These are phyloP conservation scores for Masnerella sp. DNA, from an alignment of 2,888 invertebrate genomes.

Conservation along the genomic window DNA sequence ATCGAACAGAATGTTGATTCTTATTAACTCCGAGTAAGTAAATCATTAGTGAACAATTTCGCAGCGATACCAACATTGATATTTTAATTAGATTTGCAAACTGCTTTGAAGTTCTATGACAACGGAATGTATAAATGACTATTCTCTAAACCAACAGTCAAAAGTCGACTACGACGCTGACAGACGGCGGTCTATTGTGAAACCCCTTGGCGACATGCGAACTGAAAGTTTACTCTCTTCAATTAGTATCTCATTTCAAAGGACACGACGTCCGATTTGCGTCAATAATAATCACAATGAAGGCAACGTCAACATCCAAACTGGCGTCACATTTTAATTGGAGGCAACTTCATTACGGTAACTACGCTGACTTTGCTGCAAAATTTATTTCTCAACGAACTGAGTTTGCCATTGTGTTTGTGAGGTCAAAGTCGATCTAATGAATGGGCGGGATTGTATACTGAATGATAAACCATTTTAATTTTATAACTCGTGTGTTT, in stretches of 20 bases:
- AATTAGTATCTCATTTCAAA: slow-evolving; percentile 54
- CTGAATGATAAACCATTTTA: too few relatives aligned
- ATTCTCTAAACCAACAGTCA: slow-evolving; percentile 15
- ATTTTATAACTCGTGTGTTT: too few relatives aligned
- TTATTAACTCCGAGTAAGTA: too few relatives aligned
- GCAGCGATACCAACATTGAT: too few relatives aligned
- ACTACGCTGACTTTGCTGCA: slow-evolving; percentile 18
- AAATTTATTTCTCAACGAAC: slow-evolving; percentile 19
- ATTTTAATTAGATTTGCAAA: too few relatives aligned
- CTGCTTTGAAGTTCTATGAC: neutral
- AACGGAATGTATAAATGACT: slow-evolving; percentile 17
- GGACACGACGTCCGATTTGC: slow-evolving; percentile 45
- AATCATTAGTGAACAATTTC: too few relatives aligned
- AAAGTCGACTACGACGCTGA: slow-evolving; percentile 31
- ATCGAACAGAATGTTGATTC: too few relatives aligned
- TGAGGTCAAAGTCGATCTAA: neutral
- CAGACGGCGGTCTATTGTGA: slow-evolving; percentile 41
- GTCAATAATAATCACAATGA: slow-evolving; percentile 55
- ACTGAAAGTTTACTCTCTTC: slow-evolving; percentile 48
- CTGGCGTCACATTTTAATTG: slow-evolving; percentile 67
- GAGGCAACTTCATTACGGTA: slow-evolving; percentile 68
- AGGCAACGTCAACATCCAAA: slow-evolving; percentile 44
- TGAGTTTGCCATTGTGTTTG: slow-evolving; percentile 4
- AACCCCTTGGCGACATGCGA: slow-evolving; percentile 31
- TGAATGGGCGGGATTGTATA: too few relatives aligned